These are phyloP conservation scores for Scaptomyza hsui DNA, from an alignment of 1,140 invertebrate genomes.

Conservation along the genomic window DNA sequence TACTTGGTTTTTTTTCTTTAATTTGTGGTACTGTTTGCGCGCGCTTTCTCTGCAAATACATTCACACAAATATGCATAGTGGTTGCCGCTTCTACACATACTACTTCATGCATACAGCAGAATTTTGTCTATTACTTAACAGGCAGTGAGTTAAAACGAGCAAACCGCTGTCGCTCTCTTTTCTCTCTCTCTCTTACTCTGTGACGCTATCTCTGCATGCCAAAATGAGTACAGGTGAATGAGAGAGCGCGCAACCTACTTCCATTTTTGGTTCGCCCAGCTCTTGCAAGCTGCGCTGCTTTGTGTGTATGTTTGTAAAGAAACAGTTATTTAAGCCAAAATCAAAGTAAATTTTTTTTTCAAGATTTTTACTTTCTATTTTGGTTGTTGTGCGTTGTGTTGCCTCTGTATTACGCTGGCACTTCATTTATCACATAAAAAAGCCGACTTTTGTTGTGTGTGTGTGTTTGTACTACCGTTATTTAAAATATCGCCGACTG, in stretches of 20 bases:
- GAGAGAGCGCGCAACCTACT: constrained; percentile 46
- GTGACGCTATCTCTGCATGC: neutral
- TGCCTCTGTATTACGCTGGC: constrained; percentile 57
- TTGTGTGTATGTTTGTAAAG: constrained; percentile 23
- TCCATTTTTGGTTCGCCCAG: constrained; percentile 42
- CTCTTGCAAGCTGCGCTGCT: constrained; percentile 20
- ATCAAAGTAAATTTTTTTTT: constrained; percentile 34
- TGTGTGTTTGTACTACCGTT: constrained; percentile 50
- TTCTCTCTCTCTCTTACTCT: constrained; percentile 7
- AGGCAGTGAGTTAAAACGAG: constrained; percentile 39
- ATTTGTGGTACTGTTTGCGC: constrained; percentile 61
- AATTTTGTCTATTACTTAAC: constrained; percentile 54
- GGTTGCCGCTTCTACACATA: constrained; percentile 29
- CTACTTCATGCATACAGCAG: constrained; percentile 12
- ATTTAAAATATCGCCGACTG: constrained; percentile 25
- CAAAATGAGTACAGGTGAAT: constrained; percentile 41
- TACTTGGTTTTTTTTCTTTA: constrained; percentile 36
- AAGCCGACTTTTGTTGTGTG: constrained; percentile 17
- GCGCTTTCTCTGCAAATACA: constrained; percentile 69
- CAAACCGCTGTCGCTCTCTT: constrained; percentile 23
- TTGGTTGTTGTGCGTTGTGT: constrained; percentile 46
- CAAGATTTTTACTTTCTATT: constrained; percentile 74
- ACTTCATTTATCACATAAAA: constrained; percentile 20
- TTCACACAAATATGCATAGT: constrained; percentile 20
- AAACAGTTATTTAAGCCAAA: constrained; percentile 54